Evolutionary conservation across 1,140 invertebrate genomes (phyloP), one percentile per base, ranked within the genome.

Genomic region (Eriocheir sinensis): DNA sequence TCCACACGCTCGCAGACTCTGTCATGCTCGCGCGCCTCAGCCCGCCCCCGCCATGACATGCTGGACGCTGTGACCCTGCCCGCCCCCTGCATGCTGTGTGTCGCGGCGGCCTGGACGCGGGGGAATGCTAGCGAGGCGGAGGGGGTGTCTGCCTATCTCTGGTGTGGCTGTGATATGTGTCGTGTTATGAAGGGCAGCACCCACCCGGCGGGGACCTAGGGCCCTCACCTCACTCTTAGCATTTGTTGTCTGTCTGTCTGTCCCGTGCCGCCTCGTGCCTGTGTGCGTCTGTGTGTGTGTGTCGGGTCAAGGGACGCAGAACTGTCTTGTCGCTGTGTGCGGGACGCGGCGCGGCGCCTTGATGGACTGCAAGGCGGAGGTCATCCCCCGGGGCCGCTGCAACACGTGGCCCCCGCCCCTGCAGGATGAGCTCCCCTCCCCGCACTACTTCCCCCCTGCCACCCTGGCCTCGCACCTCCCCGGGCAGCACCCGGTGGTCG

Each of bases 391-490:
- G 88, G 89, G 92, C 60, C 95, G 95, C 89, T 95, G 95, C 81
- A 95, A 95, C 89, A 95, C 95, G 60, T 95, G 95, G 95, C 95
- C 95, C 90, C 86, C 80, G 53, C 93, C 93, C 34, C 44, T 32
- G 40, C 93, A 90, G 93, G 93, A 94, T 41, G 93, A 91, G 34
- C 36, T 86, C 17, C 60, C 93, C 72, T 36, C 88, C 32, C 85
- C 81, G 32, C 93, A 94, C 44, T 90, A 89, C 89, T 94, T 41
- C 32, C 92, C 92, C n/a, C 53, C 92, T 17, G 60, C n/a, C 21
- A n/a, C 36, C 34, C 86, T 41, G 53, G 34, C 40, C 81, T 41
- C 44, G 34, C 34, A 83, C 90, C 60, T 92, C 72, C 48, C 94
- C 0, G 89, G 41, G n/a, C 94, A 53, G 21, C 79, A 91, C 41